phyloP scores from a whole-genome alignment of 2,797 vertebrate genomes.

The Falco biarmicus region DNA sequence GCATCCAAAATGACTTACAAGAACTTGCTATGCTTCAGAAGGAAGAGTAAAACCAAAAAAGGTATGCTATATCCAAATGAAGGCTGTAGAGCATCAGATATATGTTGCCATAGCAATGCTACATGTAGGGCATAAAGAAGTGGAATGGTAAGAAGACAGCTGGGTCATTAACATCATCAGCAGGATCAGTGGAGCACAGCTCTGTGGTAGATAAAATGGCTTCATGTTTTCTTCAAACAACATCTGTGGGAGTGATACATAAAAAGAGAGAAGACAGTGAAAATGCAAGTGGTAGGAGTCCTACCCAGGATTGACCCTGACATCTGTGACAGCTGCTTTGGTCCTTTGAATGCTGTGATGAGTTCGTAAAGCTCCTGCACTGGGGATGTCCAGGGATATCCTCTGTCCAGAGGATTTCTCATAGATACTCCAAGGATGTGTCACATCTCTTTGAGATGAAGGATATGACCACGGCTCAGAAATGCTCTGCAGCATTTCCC shows the following conservation, averaged over 20 bases:
- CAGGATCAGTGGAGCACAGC: neutral
- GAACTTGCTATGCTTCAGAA: neutral
- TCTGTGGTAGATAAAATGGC: neutral
- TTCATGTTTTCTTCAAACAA: neutral
- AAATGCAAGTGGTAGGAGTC: neutral
- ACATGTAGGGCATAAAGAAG: neutral
- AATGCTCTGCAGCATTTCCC: neutral
- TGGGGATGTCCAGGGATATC: neutral
- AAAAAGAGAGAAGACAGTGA: neutral
- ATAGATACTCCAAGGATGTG: neutral
- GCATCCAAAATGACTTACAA: neutral
- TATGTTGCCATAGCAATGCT: conserved; percentile 16
- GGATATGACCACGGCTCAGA: neutral
- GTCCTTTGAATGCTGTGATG: neutral
- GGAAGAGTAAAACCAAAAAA: neutral
- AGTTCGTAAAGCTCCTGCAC: neutral
- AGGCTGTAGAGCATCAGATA: neutral
- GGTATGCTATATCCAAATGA: neutral
- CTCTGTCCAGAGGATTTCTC: neutral
- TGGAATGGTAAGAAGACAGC: neutral
- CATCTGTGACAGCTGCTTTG: neutral
- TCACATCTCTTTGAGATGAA: neutral
- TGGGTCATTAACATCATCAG: neutral
- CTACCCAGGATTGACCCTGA: neutral
- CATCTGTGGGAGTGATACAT: neutral